phyloP scores from a whole-genome alignment of 2,113 vertebrate genomes.

The Podocnemis expansa region DNA sequence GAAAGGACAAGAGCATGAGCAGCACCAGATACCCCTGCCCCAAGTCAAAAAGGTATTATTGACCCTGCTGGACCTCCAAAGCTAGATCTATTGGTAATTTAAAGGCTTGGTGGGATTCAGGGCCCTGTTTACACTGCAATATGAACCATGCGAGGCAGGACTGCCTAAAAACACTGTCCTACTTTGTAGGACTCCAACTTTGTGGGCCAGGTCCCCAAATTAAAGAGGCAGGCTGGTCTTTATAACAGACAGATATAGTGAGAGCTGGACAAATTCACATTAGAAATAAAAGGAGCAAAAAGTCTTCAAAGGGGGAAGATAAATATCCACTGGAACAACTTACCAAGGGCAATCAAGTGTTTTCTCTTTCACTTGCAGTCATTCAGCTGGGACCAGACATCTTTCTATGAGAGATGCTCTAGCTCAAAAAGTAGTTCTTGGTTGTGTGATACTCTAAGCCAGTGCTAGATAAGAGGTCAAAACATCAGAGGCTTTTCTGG shows the following conservation, averaged over 20 bases:
- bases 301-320: background rate
- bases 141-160: background rate
- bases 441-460: background rate
- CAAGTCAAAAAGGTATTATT: background rate
- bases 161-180: background rate
- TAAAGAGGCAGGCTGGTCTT: background rate
- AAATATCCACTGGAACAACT: background rate
- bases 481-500: background rate
- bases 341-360: background rate
- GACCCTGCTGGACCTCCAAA: background rate
- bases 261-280: background rate
- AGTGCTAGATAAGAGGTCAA: background rate
- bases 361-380: background rate
- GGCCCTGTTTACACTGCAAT: background rate
- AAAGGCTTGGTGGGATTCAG: background rate
- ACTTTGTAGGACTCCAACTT: background rate
- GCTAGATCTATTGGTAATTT: background rate
- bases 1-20: background rate
- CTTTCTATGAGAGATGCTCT: background rate
- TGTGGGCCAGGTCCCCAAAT: background rate
- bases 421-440: background rate
- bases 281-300: background rate
- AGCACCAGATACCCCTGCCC: background rate
- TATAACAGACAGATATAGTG: background rate
- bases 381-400: rapidly evolving